Conservation (phyloP, 2,888 invertebrate genomes). For the Pyrocoelia pectoralis region DNA sequence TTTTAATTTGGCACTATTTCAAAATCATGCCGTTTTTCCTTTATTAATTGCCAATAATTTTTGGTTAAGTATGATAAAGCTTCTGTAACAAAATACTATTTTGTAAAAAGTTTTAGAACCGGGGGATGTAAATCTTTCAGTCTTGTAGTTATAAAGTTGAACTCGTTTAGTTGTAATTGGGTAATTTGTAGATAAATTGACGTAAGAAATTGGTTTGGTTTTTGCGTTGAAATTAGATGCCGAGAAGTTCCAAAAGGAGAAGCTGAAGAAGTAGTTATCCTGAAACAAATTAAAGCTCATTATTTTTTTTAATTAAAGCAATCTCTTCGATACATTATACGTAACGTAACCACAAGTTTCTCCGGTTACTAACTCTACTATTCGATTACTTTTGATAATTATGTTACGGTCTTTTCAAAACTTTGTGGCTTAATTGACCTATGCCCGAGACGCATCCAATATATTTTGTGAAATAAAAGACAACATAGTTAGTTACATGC, state of each 20-base stretch:
- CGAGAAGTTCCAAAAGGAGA: neutral
- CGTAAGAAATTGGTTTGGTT: slow-evolving; percentile 4
- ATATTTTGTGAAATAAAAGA: too few species aligned
- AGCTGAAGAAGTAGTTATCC: neutral
- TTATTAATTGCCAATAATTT: neutral
- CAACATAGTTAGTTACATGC: too few species aligned
- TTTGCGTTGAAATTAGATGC: neutral
- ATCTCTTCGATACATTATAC: too few species aligned
- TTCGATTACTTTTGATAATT: too few species aligned
- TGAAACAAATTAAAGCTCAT: neutral
- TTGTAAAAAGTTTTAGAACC: slow-evolving; percentile 16
- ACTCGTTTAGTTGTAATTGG: slow-evolving; percentile 10
- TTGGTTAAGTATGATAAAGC: neutral
- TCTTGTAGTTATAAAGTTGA: slow-evolving; percentile 27
- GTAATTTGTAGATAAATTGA: slow-evolving; percentile 22
- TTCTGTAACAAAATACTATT: slow-evolving; percentile 25
- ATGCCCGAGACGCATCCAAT: too few species aligned
- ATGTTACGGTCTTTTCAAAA: too few species aligned
- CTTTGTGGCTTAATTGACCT: too few species aligned
- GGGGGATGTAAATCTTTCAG: slow-evolving; percentile 24
- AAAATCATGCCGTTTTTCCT: neutral
- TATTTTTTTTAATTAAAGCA: neutral
- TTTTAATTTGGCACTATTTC: slow-evolving; percentile 13
- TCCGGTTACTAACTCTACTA: too few species aligned
- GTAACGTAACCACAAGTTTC: too few species aligned